Conservation (phyloP, 53 echinoderm and acorn worm species). For the Paracentrotus lividus region DNA sequence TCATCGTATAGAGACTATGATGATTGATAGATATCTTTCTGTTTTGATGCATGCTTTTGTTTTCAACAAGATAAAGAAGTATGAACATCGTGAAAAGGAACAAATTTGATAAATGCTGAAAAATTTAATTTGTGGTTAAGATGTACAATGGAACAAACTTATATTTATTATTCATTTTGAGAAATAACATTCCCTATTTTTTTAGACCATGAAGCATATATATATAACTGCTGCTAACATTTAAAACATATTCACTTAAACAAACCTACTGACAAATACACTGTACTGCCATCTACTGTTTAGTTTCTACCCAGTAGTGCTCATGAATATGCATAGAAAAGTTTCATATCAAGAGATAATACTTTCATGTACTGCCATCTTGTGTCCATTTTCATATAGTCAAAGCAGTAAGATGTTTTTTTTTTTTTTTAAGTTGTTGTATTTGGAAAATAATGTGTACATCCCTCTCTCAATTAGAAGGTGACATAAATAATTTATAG, state of each 20-base stretch:
- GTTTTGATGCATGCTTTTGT: neutral
- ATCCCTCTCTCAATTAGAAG: no score
- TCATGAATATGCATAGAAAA: slow-evolving; percentile 25
- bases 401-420: neutral
- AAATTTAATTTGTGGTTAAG: neutral
- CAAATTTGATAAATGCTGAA: neutral
- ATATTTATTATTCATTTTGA: neutral
- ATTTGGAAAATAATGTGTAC: no score
- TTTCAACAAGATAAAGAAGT: neutral
- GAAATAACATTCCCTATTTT: neutral
- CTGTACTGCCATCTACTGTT: slow-evolving; percentile 48
- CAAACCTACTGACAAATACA: neutral
- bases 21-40: neutral
- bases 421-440: neutral
- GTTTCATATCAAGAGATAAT: neutral
- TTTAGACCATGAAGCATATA: neutral
- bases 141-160: no score
- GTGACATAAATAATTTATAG: no score
- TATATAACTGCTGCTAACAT: neutral
- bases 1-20: neutral
- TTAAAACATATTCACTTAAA: neutral
- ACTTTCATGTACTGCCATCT: slow-evolving; percentile 28
- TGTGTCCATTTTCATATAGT: neutral
- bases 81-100: neutral
- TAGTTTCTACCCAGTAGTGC: neutral